Evolutionary conservation across 2,113 vertebrate genomes (phyloP).

Genomic region (Chunga burmeisteri): DNA sequence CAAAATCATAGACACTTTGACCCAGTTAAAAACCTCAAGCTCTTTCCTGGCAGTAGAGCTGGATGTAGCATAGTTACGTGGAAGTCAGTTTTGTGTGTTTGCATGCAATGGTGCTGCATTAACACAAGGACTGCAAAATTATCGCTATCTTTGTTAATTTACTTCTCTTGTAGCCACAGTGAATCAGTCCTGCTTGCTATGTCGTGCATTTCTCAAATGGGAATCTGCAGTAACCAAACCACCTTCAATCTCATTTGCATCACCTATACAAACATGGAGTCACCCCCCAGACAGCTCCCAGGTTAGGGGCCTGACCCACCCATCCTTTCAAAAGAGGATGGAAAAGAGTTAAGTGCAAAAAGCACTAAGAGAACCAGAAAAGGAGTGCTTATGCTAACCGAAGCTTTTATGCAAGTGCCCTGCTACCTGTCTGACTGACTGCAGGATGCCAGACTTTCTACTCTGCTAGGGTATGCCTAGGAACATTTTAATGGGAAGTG

Average conservation of each 20-base stretch:
- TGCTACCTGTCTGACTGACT: background rate
- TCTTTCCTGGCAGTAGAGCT: background rate
- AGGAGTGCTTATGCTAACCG: background rate
- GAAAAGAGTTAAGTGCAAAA: background rate
- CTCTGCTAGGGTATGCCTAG: background rate
- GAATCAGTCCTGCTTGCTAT: background rate
- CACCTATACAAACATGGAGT: background rate
- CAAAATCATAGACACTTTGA: background rate
- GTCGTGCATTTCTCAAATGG: accelerated
- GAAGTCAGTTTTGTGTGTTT: background rate
- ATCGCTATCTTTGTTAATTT: background rate
- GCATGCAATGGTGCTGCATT: background rate
- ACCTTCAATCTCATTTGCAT: background rate
- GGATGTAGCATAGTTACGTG: background rate
- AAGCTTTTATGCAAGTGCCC: background rate
- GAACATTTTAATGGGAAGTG: background rate
- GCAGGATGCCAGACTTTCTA: background rate
- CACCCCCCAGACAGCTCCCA: background rate
- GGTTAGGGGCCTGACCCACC: background rate
- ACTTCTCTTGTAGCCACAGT: background rate
- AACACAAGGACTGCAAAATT: background rate
- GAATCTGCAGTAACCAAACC: background rate
- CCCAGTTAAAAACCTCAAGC: background rate
- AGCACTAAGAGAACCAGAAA: background rate
- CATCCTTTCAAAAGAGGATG: background rate